Evolutionary conservation across 2,113 vertebrate species (phyloP).

Genomic region (Aphyosemion australe): DNA sequence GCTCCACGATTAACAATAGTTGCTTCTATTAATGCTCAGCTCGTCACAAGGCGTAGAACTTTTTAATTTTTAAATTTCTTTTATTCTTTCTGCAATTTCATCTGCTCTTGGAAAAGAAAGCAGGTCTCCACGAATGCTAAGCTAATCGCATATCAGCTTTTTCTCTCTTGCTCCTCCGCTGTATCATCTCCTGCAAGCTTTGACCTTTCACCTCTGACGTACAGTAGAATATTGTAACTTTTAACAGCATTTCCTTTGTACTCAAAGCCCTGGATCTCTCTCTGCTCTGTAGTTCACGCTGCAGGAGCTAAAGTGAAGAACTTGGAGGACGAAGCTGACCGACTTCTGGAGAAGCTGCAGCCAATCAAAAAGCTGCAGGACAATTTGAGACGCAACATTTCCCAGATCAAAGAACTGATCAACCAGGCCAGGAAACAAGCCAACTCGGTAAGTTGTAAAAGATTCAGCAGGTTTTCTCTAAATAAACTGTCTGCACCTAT

Average conservation of each 20-base stretch:
- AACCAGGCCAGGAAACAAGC: conserved; percentile 98
- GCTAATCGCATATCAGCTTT: conserved; percentile 56
- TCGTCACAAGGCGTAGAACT: conserved; percentile 48
- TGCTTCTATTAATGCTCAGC: conserved; percentile 57
- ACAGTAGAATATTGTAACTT: not conserved
- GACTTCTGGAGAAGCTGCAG: conserved; percentile 91
- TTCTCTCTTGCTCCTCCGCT: conserved; percentile 13
- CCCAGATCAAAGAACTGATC: conserved; percentile 97
- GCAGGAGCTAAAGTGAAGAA: conserved; percentile 91
- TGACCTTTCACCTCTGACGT: conserved; percentile 25
- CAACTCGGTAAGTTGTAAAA: conserved; percentile 87
- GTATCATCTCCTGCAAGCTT: conserved; percentile 19
- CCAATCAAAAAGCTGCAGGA: conserved; percentile 95
- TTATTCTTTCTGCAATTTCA: conserved; percentile 10
- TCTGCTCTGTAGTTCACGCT: conserved; percentile 84
- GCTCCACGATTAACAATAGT: conserved; percentile 49
- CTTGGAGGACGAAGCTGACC: conserved; percentile 91
- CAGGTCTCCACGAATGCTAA: conserved; percentile 46
- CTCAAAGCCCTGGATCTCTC: conserved; percentile 17
- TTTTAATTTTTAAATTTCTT: conserved; percentile 5
- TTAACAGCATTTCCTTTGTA: not conserved
- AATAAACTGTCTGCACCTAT: no score
- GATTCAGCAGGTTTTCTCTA: no score
- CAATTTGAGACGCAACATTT: conserved; percentile 94
- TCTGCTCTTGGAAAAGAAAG: not conserved